Percentiles rank a stretch among this genome's conserved stretches.
phyloP scores from a whole-genome alignment of 1,140 invertebrate genomes.

The Drosophila nigrodunni region DNA sequence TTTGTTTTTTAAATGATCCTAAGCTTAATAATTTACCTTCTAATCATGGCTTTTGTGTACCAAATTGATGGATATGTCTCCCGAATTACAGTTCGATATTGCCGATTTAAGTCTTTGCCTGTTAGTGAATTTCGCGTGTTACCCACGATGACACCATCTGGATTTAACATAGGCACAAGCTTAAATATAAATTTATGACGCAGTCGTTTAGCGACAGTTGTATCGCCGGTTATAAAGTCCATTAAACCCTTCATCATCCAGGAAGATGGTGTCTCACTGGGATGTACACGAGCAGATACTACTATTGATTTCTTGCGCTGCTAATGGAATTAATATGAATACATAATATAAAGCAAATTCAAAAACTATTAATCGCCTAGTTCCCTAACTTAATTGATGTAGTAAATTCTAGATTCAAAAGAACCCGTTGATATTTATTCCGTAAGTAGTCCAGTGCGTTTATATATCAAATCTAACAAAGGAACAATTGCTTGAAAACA shows the following conservation, averaged over 20 bases:
- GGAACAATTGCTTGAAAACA: too few species aligned
- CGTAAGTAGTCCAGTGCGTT: too few species aligned
- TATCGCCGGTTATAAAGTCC: conserved; percentile 94
- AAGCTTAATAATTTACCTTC: conserved; percentile 86
- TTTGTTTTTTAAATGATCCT: not conserved
- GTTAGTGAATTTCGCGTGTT: conserved; percentile 95
- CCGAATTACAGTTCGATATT: conserved; percentile 94
- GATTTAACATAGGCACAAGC: conserved; percentile 97
- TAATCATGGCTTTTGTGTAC: conserved; percentile 95
- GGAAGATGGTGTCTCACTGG: conserved; percentile 97
- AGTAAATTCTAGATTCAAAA: too few species aligned
- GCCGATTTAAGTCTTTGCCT: conserved; percentile 94
- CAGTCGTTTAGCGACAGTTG: conserved; percentile 90
- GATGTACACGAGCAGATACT: conserved; percentile 96
- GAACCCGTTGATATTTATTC: too few species aligned
- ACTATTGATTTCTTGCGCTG: conserved; percentile 93
- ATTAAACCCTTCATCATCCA: conserved; percentile 99
- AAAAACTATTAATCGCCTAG: too few species aligned
- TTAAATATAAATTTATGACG: conserved; percentile 98
- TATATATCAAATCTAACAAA: too few species aligned
- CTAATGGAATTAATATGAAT: not conserved
- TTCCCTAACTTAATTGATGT: too few species aligned
- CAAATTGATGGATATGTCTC: conserved; percentile 97
- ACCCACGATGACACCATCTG: conserved; percentile 96
- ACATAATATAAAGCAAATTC: not conserved